These are phyloP conservation scores for Rhyacophila evoluta DNA, from an alignment of 2,888 invertebrate genomes.

Conservation along the genomic window DNA sequence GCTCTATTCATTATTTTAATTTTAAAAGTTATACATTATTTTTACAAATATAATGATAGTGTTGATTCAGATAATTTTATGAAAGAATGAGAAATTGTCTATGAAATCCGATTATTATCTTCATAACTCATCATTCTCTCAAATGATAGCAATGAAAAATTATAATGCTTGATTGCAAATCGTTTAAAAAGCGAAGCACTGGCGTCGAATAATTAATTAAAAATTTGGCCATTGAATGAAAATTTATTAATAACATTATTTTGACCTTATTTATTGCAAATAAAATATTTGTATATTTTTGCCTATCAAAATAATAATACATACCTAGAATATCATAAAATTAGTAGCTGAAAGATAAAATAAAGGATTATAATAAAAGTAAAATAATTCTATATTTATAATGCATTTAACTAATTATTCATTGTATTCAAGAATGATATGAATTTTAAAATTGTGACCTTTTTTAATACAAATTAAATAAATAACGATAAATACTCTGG, in stretches of 20 bases:
- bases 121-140: constrained; percentile 10
- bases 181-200: constrained; percentile 40
- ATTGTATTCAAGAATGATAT: background rate
- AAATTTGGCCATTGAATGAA: constrained; percentile 28
- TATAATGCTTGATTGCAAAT: constrained; percentile 17
- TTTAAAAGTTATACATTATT: constrained; percentile 34
- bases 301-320: constrained; percentile 2
- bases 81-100: background rate
- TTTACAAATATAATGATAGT: constrained; percentile 34
- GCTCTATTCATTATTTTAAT: constrained; percentile 54
- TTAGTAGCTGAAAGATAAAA: constrained; percentile 2
- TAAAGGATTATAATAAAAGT: background rate
- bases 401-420: background rate
- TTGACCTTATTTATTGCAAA: constrained; percentile 20
- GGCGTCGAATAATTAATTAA: constrained; percentile 23
- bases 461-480: background rate
- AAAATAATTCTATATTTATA: background rate
- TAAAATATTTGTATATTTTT: constrained; percentile 22
- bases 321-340: background rate
- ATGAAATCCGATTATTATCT: background rate
- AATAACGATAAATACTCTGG: background rate
- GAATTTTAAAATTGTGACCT: background rate
- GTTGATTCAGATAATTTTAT: constrained; percentile 25
- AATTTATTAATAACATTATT: constrained; percentile 15
- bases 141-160: constrained; percentile 6